These are phyloP conservation scores for Ecdyonurus torrentis DNA, from an alignment of 2,888 invertebrate species.

Conservation along the genomic window DNA sequence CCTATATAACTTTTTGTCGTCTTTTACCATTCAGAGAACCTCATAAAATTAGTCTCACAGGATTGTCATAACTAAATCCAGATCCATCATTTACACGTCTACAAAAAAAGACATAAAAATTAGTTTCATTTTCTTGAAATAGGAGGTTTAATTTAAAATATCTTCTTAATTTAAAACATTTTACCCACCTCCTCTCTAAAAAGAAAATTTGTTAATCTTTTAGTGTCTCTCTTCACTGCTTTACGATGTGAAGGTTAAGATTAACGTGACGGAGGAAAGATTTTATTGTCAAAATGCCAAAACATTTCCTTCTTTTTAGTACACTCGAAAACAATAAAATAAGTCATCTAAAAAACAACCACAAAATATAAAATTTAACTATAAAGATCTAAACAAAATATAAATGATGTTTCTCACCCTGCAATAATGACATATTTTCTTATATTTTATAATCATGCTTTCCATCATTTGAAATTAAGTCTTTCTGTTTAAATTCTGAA, in stretches of 20 bases:
- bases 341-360: no score
- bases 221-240: background rate
- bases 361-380: no score
- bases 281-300: background rate
- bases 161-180: background rate
- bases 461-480: no score
- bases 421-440: no score
- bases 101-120: background rate
- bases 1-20: background rate
- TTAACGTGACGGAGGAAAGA: background rate
- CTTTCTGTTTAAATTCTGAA: no score
- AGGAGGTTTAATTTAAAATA: background rate
- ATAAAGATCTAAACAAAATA: no score
- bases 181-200: no score
- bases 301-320: background rate
- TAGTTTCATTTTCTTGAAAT: background rate
- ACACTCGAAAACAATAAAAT: background rate
- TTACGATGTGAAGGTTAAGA: background rate
- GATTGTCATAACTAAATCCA: background rate
- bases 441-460: no score
- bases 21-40: background rate
- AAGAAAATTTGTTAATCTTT: background rate
- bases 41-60: no score
- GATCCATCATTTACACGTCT: background rate
- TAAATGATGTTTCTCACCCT: no score